Conservation (phyloP, 2,888 invertebrate genomes). For the Stenurella melanura region DNA sequence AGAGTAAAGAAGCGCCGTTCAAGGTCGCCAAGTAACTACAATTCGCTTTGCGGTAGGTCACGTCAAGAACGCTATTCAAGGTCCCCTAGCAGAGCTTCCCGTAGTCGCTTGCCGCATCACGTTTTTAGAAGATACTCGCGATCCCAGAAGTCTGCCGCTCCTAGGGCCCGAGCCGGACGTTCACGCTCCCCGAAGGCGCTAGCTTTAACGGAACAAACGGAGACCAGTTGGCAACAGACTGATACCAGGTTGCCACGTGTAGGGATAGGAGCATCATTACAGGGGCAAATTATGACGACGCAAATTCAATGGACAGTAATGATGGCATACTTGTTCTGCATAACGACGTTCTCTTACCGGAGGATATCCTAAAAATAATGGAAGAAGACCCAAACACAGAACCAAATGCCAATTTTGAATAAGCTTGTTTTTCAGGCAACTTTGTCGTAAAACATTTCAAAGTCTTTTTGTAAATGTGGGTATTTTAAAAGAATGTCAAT, state of each 20-base stretch:
- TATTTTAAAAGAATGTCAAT: too few species aligned
- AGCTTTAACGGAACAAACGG: too few species aligned
- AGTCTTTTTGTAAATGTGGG: too few species aligned
- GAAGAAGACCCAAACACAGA: background rate
- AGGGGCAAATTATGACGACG: background rate
- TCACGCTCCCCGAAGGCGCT: background rate
- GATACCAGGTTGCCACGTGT: background rate
- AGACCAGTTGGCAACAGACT: background rate
- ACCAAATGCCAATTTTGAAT: background rate
- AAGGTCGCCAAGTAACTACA: background rate
- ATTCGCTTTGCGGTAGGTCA: background rate
- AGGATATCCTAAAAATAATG: constrained; percentile 3
- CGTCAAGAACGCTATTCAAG: background rate
- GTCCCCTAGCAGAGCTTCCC: background rate
- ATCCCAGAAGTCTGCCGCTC: background rate
- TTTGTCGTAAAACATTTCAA: too few species aligned
- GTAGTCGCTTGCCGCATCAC: constrained; percentile 8
- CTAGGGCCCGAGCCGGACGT: background rate
- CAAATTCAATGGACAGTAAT: background rate
- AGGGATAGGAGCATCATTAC: background rate
- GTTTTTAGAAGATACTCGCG: background rate
- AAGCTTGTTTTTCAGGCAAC: too few species aligned
- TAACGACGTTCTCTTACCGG: constrained; percentile 7
- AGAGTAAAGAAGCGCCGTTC: background rate
- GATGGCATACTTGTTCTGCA: background rate